Evolutionary conservation across 2,797 vertebrate genomes (phyloP).

Genomic region (Enteromius treurensis): DNA sequence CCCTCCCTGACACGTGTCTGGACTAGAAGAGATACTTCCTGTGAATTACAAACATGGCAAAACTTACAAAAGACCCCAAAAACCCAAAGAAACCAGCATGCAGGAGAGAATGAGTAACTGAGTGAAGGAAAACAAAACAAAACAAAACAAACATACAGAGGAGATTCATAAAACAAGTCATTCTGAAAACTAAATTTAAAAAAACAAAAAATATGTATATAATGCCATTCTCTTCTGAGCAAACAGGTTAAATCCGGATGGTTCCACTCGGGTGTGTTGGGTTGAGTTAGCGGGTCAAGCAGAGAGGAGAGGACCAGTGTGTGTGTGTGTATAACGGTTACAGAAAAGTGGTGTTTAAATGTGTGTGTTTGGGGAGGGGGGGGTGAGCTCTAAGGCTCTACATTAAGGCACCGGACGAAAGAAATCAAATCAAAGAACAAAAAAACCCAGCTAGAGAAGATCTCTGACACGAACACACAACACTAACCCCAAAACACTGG

Average conservation of each 20-base stretch:
- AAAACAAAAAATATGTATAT: slow-evolving; percentile 35
- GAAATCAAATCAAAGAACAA: slow-evolving; percentile 86
- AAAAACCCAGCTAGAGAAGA: slow-evolving; percentile 58
- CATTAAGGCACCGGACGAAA: slow-evolving; percentile 98
- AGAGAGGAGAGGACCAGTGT: slow-evolving; percentile 24
- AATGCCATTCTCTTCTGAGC: slow-evolving; percentile 76
- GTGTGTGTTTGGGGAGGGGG: slow-evolving; percentile 36
- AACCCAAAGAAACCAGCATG: slow-evolving; percentile 78
- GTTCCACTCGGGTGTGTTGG: slow-evolving; percentile 34
- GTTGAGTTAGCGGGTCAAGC: slow-evolving; percentile 20
- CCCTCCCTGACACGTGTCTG: slow-evolving; percentile 71
- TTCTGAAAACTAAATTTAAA: slow-evolving; percentile 65
- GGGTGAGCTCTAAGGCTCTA: slow-evolving; percentile 70
- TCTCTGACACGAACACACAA: slow-evolving; percentile 43
- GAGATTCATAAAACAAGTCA: slow-evolving; percentile 50
- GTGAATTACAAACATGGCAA: slow-evolving; percentile 72
- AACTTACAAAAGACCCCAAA: slow-evolving; percentile 74
- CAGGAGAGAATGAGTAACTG: slow-evolving; percentile 63
- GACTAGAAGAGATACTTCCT: slow-evolving; percentile 65
- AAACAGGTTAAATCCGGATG: slow-evolving; percentile 56
- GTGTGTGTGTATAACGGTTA: slow-evolving; percentile 11
- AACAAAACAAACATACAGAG: slow-evolving; percentile 42
- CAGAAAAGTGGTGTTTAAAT: slow-evolving; percentile 17
- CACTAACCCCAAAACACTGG: slow-evolving; percentile 45
- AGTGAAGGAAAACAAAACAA: slow-evolving; percentile 39